Base-by-base conservation (phyloP, 1,140 invertebrate species). In the Stegodyphus dumicola region DNA sequence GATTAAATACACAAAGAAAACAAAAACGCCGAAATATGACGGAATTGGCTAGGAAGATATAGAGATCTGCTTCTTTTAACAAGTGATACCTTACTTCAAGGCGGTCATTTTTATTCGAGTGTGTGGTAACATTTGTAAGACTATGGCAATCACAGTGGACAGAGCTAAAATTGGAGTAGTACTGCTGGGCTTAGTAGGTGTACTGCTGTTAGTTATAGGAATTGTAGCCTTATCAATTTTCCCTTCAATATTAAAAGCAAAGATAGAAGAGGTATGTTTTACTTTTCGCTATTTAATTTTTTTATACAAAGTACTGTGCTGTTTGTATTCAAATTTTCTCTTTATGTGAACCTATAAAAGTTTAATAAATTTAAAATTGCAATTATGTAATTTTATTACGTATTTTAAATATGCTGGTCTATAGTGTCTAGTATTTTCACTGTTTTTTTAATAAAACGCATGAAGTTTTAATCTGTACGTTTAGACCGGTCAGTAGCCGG, bases 91-190 rank as follows among this genome's bases (percentile, higher is more conserved):
- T 70, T 33, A 65, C 15, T 56, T 70, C 6, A 33, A 77, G 52
- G 49, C 18, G 52, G 54, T 13, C 33, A 6, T 65, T 49, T 15
- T 33, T 11, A 77, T 65, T 15, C 56, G 48, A 33, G 64, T 33
- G n/a, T 56, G 52, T 17, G 66, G 77, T 17, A 60, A n/a, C 33
- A 49, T 11, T 54, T 54, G 54, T 11, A 49, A 54, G 6, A 66
- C 7, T 60, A 84, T 84, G 80, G 80, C 71, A 6, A 11, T 84
- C 15, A 84, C 80, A 7, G 80, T 84, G 6, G 69, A 10, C 73
- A 75, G 67, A 67, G 80, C 80, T 11, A 75, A 76, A 67, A 76
- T 84, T 53, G 71, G 80, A 52, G 80, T 84, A 9, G 48, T 54
- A 17, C 15, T 84, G 2, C 33, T 84, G 6, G 80, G 80, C 56